phyloP scores from a whole-genome alignment of 2,113 vertebrate genomes.

The Tachycineta bicolor region DNA sequence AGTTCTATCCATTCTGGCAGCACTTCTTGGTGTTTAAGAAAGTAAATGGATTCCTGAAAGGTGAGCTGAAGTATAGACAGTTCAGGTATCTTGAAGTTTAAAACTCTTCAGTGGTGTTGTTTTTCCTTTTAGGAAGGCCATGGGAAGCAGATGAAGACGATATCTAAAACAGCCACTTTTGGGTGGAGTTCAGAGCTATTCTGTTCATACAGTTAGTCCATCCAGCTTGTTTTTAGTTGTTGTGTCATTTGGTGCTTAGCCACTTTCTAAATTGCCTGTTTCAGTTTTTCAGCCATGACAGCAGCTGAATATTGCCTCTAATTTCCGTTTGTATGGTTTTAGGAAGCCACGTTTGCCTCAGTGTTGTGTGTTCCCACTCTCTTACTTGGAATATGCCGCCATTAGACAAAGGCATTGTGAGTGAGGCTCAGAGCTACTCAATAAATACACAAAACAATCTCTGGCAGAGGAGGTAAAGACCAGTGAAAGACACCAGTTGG shows the following conservation, averaged over 20 bases:
- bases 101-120: not conserved
- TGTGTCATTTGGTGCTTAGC: constrained; percentile 1
- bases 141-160: not conserved
- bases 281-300: not conserved
- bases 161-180: not conserved
- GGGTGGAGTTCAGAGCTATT: not conserved
- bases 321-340: not conserved
- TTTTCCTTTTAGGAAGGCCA: not conserved
- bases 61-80: not conserved
- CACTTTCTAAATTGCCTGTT: not conserved
- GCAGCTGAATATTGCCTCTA: not conserved
- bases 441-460: not conserved
- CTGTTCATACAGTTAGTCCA: not conserved
- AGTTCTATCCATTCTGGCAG: not conserved
- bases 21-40: constrained; percentile 21
- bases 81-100: not conserved
- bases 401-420: not conserved
- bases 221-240: not conserved
- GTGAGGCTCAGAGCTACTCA: not conserved
- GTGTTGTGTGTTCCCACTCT: not conserved
- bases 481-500: not conserved
- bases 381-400: not conserved
- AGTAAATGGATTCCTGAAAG: constrained; percentile 27
- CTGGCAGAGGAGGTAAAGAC: not conserved
- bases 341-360: not conserved